These are phyloP conservation scores for Aleiodes testaceus DNA, from an alignment of 2,888 invertebrate species.

Conservation along the genomic window DNA sequence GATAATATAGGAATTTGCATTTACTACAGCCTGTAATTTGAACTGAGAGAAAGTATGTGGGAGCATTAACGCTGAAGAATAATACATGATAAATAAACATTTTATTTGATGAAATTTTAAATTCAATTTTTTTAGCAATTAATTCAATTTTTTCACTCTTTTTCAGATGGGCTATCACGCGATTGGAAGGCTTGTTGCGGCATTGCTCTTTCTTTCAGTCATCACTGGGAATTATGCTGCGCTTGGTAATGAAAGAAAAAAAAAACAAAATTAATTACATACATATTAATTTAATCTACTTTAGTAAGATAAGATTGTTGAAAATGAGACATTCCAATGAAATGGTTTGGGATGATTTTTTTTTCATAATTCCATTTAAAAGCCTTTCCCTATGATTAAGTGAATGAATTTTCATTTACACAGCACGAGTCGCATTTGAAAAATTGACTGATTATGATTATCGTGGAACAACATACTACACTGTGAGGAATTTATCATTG, in stretches of 20 bases:
- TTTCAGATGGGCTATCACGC: constrained; percentile 69
- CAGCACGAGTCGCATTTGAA: constrained; percentile 92
- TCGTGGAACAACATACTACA: constrained; percentile 92
- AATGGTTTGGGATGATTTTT: too few species aligned
- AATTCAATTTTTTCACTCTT: constrained; percentile 41
- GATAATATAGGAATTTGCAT: not conserved
- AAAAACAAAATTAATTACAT: too few species aligned
- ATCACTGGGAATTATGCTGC: constrained; percentile 62
- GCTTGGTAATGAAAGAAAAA: constrained; percentile 57
- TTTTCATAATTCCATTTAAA: too few species aligned
- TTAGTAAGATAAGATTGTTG: too few species aligned
- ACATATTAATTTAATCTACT: too few species aligned
- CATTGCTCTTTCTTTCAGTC: constrained; percentile 59
- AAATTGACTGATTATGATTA: constrained; percentile 95
- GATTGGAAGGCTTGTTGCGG: constrained; percentile 59
- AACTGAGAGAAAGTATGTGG: too few species aligned
- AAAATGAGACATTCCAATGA: too few species aligned
- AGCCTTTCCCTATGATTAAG: too few species aligned
- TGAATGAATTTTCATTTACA: not conserved
- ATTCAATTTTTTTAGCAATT: not conserved
- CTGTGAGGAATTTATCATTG: constrained; percentile 90
- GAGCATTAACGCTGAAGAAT: too few species aligned
- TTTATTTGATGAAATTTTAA: too few species aligned
- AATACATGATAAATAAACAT: too few species aligned
- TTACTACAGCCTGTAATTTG: too few species aligned